phyloP scores from a whole-genome alignment of 2,797 vertebrate species.

The Uromys caudimaculatus region DNA sequence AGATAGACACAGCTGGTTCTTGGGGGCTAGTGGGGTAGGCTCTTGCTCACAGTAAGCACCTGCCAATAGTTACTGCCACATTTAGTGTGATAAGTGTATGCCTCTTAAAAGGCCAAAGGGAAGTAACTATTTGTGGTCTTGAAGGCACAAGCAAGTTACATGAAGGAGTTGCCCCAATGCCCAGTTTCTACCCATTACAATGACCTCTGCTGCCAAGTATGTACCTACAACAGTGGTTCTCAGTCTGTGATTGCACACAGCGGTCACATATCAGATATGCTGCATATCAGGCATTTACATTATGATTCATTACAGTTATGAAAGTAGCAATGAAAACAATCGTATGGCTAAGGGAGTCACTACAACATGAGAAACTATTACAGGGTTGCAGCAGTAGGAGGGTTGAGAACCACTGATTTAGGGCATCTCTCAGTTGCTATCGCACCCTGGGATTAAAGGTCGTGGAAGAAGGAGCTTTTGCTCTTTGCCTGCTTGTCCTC shows the following conservation, averaged over 20 bases:
- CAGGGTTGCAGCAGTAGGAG: neutral
- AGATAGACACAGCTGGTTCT: rapidly evolving
- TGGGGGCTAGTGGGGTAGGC: neutral
- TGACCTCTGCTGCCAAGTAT: neutral
- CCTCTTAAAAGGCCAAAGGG: neutral
- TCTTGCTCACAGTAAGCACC: neutral
- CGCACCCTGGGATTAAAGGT: neutral
- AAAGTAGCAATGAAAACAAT: neutral
- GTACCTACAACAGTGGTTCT: neutral
- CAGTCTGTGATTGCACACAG: neutral
- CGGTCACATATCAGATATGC: neutral
- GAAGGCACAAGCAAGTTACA: neutral
- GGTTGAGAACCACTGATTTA: neutral
- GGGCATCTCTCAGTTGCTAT: neutral
- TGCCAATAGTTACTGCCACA: neutral
- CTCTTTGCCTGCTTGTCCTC: neutral
- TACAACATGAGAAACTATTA: neutral
- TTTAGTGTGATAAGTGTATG: rapidly evolving
- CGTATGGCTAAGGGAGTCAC: neutral
- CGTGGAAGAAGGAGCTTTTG: neutral
- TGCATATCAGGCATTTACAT: neutral
- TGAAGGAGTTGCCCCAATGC: neutral
- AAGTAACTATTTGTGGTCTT: neutral
- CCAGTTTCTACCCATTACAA: neutral
- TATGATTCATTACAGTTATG: neutral